A percentile compares a stretch with the other conserved stretches of the same genome.
Conservation (phyloP, 1,140 invertebrate species). For the Phenacoccus solenopsis region DNA sequence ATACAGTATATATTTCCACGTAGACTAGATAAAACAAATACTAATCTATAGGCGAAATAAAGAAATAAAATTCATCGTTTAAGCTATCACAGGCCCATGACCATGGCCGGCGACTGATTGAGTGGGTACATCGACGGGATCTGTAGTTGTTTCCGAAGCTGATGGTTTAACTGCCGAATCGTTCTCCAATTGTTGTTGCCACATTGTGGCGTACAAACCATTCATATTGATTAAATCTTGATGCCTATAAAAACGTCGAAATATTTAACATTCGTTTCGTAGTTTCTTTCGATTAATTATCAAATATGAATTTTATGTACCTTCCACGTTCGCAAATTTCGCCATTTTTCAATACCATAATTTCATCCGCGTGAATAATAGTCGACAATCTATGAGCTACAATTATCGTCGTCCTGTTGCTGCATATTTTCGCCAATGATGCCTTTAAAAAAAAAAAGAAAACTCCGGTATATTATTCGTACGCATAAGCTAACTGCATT, state of each 20-base stretch:
- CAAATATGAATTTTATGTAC: conserved; percentile 39
- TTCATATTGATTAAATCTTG: conserved; percentile 23
- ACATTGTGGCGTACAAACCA: conserved; percentile 24
- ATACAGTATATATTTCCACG: no score
- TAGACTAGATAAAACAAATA: no score
- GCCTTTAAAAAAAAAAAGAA: conserved; percentile 37
- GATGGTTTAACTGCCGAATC: background rate
- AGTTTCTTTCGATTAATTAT: background rate
- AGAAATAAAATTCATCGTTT: no score
- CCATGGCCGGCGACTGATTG: background rate
- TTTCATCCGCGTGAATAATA: conserved; percentile 84
- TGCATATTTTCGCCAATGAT: conserved; percentile 59
- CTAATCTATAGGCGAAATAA: no score
- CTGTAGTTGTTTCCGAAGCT: background rate
- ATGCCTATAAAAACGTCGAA: conserved; percentile 19
- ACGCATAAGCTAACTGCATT: no score
- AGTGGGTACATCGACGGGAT: background rate
- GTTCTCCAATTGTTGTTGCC: conserved; percentile 22
- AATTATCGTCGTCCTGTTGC: conserved; percentile 79
- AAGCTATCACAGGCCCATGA: background rate
- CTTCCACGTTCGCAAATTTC: conserved; percentile 81
- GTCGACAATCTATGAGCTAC: conserved; percentile 88
- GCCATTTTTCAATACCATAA: conserved; percentile 78
- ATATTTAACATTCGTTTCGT: background rate
- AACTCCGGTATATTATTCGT: no score